A percentile compares a stretch with the other conserved stretches of the same genome.
Conservation (phyloP, 1,140 invertebrate genomes). For the Solenopsis invicta region DNA sequence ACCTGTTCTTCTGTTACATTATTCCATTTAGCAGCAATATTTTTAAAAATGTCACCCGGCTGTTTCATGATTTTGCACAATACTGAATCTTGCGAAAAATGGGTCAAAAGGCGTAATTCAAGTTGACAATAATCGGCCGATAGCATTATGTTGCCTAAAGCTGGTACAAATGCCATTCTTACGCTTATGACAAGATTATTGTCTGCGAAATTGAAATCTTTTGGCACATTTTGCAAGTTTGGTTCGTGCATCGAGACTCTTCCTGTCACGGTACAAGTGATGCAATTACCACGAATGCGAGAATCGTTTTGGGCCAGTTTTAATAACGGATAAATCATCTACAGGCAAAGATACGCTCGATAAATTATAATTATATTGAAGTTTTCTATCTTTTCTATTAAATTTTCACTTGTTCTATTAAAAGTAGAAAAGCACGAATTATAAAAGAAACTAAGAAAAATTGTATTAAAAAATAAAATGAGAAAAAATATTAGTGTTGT, state of each 20-base stretch:
- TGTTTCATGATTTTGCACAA: constrained; percentile 91
- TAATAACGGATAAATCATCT: constrained; percentile 89
- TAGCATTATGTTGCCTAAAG: constrained; percentile 89
- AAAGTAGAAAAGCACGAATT: neutral
- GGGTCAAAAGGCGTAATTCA: constrained; percentile 97
- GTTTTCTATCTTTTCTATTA: neutral
- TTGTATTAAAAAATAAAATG: constrained; percentile 1
- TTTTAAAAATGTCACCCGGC: constrained; percentile 94
- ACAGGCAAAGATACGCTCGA: constrained; percentile 54
- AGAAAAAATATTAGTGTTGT: neutral
- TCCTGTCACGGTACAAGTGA: constrained; percentile 94
- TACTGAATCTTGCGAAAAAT: constrained; percentile 94
- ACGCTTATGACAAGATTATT: constrained; percentile 88
- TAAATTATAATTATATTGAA: constrained; percentile 35
- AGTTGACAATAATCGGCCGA: constrained; percentile 98
- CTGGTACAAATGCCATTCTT: constrained; percentile 90
- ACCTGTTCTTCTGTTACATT: constrained; percentile 89
- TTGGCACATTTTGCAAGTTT: constrained; percentile 96
- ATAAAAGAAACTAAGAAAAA: neutral
- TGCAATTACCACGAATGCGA: constrained; percentile 92
- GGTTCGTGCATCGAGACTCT: constrained; percentile 96
- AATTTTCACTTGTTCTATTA: neutral
- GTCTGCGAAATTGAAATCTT: constrained; percentile 90
- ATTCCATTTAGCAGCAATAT: constrained; percentile 95
- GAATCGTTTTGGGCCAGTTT: constrained; percentile 83